Percentiles rank a stretch among this genome's conserved stretches.
Conservation (phyloP, 2,113 vertebrate genomes). For the Aptenodytes patagonicus region DNA sequence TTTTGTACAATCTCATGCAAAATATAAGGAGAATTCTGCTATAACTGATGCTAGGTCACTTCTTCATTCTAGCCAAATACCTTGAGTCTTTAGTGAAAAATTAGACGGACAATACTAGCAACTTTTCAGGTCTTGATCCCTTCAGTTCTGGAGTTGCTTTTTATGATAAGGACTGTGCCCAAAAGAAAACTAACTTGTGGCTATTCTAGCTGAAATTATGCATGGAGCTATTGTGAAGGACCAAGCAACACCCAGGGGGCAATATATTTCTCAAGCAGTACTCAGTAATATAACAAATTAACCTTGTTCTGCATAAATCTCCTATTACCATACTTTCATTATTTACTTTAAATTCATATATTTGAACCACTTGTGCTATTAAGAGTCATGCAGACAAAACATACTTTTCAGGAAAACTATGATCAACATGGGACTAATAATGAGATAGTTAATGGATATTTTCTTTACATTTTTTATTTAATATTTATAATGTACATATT, state of each 20-base stretch:
- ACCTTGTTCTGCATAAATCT: not conserved
- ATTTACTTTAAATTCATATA: not conserved
- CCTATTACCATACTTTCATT: not conserved
- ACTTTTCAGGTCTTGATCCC: not conserved
- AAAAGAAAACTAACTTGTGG: not conserved
- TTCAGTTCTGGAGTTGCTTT: not conserved
- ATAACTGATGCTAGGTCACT: not conserved
- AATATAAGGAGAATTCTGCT: not conserved
- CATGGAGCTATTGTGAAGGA: accelerated
- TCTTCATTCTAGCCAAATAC: not conserved
- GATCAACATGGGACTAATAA: not conserved
- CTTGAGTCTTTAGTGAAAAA: not conserved
- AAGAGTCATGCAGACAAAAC: not conserved
- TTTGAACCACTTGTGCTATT: not conserved
- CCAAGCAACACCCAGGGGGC: not conserved
- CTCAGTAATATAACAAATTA: not conserved
- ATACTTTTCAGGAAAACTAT: not conserved
- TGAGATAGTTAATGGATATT: not conserved
- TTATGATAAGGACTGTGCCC: not conserved
- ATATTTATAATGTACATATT: not conserved
- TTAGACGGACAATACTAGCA: not conserved
- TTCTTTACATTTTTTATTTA: not conserved
- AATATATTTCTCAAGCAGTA: not conserved
- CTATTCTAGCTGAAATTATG: not conserved
- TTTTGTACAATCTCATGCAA: not conserved